These are phyloP conservation scores for Drosophila ambigua DNA, from an alignment of 1,140 invertebrate genomes.

Conservation along the genomic window DNA sequence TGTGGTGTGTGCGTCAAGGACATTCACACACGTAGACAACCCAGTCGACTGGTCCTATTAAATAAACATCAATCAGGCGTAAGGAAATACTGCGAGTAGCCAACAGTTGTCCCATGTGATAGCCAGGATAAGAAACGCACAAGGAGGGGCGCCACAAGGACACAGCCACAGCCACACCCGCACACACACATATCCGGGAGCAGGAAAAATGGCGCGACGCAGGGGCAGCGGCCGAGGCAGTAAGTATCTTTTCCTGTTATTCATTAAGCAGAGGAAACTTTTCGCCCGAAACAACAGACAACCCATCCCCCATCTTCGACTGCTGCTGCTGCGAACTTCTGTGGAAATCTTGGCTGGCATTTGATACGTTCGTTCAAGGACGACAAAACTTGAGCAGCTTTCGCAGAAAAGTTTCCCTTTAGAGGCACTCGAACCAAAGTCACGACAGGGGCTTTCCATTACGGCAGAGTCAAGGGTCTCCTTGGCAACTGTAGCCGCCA, in stretches of 20 bases:
- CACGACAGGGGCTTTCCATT: too few species aligned
- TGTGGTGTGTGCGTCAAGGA: constrained; percentile 48
- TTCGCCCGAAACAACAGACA: not conserved
- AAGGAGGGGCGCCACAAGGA: constrained; percentile 25
- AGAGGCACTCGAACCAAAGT: constrained; percentile 5
- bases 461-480: too few species aligned
- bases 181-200: not conserved
- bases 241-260: constrained; percentile 44
- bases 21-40: constrained; percentile 10
- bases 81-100: constrained; percentile 38
- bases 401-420: too few species aligned
- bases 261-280: constrained; percentile 5
- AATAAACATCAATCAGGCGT: constrained; percentile 63
- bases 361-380: constrained; percentile 45
- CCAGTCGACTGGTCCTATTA: constrained; percentile 38
- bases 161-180: constrained; percentile 14
- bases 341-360: constrained; percentile 9
- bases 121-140: not conserved
- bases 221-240: constrained; percentile 76
- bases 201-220: constrained; percentile 62
- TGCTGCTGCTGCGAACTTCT: not conserved
- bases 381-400: constrained; percentile 2
- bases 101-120: constrained; percentile 38
- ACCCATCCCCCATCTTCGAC: not conserved
- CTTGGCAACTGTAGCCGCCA: too few species aligned